Evolutionary conservation across 2,888 invertebrate genomes (phyloP).

Genomic region (Myopa tessellatipennis): DNA sequence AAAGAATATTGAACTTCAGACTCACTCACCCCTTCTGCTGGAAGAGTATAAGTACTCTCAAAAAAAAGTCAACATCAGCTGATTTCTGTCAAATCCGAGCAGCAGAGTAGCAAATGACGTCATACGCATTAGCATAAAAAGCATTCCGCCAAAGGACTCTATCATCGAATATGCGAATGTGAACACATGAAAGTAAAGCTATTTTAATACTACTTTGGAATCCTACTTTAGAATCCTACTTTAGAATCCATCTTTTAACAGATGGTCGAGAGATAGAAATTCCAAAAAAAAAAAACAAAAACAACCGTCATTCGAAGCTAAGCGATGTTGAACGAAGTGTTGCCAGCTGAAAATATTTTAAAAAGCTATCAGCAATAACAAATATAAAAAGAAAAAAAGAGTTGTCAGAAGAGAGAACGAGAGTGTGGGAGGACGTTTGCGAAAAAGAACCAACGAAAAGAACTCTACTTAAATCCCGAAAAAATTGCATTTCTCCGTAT

Average conservation of each 20-base stretch:
- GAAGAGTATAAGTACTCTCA: not conserved
- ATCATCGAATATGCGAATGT: not conserved
- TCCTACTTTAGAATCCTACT: not conserved
- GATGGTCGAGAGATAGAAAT: not conserved
- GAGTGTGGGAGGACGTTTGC: not conserved
- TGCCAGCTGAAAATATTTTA: not conserved
- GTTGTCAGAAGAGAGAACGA: not conserved
- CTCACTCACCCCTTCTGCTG: not conserved
- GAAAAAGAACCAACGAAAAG: not conserved
- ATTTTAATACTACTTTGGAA: not conserved
- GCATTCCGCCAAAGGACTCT: not conserved
- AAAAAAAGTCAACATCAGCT: not conserved
- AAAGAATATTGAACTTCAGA: not conserved
- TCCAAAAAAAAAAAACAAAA: not conserved
- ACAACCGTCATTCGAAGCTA: not conserved
- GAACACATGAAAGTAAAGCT: not conserved
- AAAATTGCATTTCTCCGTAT: slow-evolving; percentile 27
- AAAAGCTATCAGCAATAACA: not conserved
- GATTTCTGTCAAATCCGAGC: not conserved
- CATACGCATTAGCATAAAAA: not conserved
- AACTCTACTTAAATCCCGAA: not conserved
- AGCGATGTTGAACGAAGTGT: not conserved
- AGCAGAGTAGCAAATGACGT: not conserved
- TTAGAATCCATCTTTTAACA: not conserved
- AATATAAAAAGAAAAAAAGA: not conserved